Percentiles rank a stretch among this genome's conserved stretches.
Conservation (phyloP, 2,113 vertebrate species). For the Eulemur rufifrons region DNA sequence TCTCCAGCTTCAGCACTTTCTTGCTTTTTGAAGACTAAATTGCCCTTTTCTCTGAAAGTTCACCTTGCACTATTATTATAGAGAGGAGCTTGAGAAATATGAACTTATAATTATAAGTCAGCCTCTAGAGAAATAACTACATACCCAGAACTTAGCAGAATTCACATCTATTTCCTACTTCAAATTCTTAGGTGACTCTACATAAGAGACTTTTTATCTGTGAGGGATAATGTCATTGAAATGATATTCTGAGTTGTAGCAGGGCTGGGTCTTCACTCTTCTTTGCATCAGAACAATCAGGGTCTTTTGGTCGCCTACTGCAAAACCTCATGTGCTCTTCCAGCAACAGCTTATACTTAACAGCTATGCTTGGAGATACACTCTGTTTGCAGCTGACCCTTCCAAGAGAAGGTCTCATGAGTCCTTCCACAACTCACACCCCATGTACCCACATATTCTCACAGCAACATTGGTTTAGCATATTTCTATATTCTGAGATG, state of each 20-base stretch:
- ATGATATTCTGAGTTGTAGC: neutral
- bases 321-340: neutral
- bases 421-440: neutral
- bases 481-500: neutral
- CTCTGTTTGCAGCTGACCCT: neutral
- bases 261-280: neutral
- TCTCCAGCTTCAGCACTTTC: neutral
- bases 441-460: neutral
- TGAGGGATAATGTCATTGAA: neutral
- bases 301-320: neutral
- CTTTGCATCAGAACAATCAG: neutral
- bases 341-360: neutral
- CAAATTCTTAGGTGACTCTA: neutral
- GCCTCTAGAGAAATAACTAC: neutral
- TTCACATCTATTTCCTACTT: neutral
- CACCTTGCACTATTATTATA: conserved; percentile 32
- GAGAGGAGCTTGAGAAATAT: neutral
- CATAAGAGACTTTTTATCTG: neutral
- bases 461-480: neutral
- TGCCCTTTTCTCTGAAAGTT: conserved; percentile 38
- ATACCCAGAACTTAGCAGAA: neutral
- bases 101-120: conserved; percentile 27
- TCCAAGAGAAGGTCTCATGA: neutral
- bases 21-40: neutral
- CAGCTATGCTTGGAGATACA: neutral